Evolutionary conservation across 2,113 vertebrate genomes (phyloP).

Genomic region (Tauraco erythrolophus): DNA sequence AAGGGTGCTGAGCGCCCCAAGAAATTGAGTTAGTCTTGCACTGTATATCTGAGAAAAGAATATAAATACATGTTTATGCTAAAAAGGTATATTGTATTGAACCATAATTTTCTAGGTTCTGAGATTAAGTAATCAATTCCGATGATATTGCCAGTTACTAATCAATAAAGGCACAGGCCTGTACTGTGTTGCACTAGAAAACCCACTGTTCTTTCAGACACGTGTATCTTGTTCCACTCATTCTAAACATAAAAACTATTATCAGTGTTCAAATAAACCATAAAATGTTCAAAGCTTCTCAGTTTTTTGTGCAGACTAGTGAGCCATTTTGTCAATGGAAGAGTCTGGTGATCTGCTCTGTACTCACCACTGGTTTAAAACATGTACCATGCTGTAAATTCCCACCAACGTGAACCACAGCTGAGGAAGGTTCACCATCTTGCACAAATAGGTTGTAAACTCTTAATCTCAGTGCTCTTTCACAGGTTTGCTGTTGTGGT

Average conservation of each 20-base stretch:
- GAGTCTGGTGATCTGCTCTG: neutral
- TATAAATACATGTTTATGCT: neutral
- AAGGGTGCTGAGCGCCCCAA: neutral
- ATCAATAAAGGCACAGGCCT: neutral
- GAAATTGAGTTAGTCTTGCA: neutral
- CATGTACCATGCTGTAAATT: neutral
- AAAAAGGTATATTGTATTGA: neutral
- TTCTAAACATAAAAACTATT: neutral
- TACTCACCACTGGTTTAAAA: neutral
- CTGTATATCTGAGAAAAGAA: neutral
- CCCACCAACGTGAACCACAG: neutral
- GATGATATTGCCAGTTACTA: neutral
- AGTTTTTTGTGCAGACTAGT: neutral
- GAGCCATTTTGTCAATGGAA: neutral
- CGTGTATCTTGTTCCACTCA: accelerated
- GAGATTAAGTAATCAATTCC: neutral
- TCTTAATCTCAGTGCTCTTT: neutral
- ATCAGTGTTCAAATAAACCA: constrained; percentile 11
- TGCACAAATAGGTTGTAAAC: neutral
- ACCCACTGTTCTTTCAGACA: neutral
- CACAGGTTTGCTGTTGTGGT: neutral
- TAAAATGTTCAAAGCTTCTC: neutral
- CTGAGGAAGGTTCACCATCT: neutral
- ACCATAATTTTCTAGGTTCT: neutral
- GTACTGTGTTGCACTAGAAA: neutral